Evolutionary conservation across 2,888 invertebrate species (phyloP).

Genomic region (Pomacea canaliculata): DNA sequence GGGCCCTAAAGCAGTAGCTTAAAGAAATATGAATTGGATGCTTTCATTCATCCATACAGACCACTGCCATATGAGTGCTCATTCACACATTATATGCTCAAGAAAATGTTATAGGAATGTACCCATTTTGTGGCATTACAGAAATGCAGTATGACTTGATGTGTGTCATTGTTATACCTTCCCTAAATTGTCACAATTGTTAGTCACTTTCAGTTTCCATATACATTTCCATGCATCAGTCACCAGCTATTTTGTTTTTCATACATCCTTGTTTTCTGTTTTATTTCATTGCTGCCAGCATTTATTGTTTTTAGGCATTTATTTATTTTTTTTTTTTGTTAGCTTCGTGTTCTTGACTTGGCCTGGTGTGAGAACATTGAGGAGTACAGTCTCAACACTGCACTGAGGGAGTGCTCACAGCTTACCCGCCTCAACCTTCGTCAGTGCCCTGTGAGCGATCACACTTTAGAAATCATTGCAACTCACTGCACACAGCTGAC

Average conservation of each 20-base stretch:
- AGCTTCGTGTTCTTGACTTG: background rate
- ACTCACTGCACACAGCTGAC: background rate
- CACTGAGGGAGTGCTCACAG: background rate
- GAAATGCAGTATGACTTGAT: no score
- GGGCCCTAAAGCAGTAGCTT: no score
- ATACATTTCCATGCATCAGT: no score
- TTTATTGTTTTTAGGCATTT: background rate
- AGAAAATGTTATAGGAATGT: no score
- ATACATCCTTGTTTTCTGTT: background rate
- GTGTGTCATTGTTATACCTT: background rate
- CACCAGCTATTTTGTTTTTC: background rate
- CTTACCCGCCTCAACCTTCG: conserved; percentile 3
- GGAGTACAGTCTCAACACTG: background rate
- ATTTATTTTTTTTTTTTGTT: background rate
- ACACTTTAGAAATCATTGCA: background rate
- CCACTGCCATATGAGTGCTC: no score
- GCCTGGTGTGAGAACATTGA: background rate
- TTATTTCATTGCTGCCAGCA: background rate
- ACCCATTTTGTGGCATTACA: no score
- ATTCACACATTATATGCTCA: no score
- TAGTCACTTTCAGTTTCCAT: no score
- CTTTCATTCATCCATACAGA: no score
- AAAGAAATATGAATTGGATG: no score
- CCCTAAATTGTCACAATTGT: no score
- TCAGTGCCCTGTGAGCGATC: conserved; percentile 1